Evolutionary conservation across 2,113 vertebrate genomes (phyloP), one percentile per base, ranked within the genome.

Genomic region (Lichenostomus cassidix): DNA sequence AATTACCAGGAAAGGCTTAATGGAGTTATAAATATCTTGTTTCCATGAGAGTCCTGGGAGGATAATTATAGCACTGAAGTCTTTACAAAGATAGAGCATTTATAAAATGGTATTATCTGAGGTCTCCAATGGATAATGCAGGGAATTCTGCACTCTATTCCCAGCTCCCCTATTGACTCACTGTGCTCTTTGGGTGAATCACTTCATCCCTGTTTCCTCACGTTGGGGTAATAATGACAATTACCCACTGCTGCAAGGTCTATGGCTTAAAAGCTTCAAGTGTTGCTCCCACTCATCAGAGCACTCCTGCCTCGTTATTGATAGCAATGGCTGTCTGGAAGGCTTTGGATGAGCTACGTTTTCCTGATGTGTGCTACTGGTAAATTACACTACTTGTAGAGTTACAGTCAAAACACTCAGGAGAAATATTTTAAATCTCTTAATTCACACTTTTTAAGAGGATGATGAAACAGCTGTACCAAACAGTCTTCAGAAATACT

Each of bases 11-110:
- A 95, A 96, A 92, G 84, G 82, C 93, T 96, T 96, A 95, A 96
- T 95, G 89, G 87, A 83, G 87, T 94, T 97, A 96, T 96, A 95
- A 97, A 97, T 97, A 97, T 92, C 96, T 91, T 96, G 83, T 97
- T 96, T 97, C 95, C 96, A 95, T 95, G 95, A 96, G 95, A 96
- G 95, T 91, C 89, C 84, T 90, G 89, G 89, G 91, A 96, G 89
- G 95, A 92, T 95, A 97, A 97, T 96, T 96, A 96, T 97, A 97
- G 96, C 75, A 49, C 83, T 78, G 75, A 94, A 89, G 91, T 91
- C 94, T 77, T 95, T 92, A 88, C 82, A 92, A 81, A 94, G 96
- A 94, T 64, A 93, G 42, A 91, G 88, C 93, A 80, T 92, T 96
- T 95, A 91, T 91, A 65, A 94, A 96, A 87, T 69, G 9, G 63